Evolutionary conservation across 92 coral and sea anemone species (phyloP).

Genomic region (Phenganax stokvisi): DNA sequence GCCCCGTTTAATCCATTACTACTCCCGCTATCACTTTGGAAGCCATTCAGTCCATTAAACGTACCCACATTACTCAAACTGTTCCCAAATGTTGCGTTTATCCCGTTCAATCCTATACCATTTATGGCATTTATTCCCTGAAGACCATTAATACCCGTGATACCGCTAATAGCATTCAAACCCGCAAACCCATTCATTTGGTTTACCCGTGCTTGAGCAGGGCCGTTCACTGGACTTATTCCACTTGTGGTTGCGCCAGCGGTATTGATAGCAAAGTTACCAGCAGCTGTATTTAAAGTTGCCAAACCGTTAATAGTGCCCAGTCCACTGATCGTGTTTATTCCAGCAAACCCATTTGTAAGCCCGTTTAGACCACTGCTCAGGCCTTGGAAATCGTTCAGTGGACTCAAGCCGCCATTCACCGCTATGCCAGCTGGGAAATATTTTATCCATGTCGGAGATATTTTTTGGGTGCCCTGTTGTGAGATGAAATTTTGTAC

Average conservation of each 20-base stretch:
- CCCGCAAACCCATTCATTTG: conserved; percentile 71
- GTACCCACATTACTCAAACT: conserved; percentile 65
- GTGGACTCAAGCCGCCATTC: conserved; percentile 72
- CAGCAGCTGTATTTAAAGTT: conserved; percentile 34
- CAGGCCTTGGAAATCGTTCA: conserved; percentile 60
- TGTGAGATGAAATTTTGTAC: conserved; percentile 21
- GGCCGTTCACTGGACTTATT: conserved; percentile 44
- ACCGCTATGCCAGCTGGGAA: conserved; percentile 90
- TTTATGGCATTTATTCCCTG: conserved; percentile 83
- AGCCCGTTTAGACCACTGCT: conserved; percentile 55
- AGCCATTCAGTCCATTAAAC: conserved; percentile 57
- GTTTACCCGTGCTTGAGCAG: conserved; percentile 61
- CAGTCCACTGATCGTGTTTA: conserved; percentile 78
- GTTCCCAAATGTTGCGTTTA: conserved; percentile 40
- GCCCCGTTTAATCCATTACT: conserved; percentile 60
- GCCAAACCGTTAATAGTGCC: conserved; percentile 73
- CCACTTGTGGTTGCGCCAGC: conserved; percentile 44
- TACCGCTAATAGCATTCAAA: conserved; percentile 68
- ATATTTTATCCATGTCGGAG: conserved; percentile 99
- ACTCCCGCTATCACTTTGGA: conserved; percentile 58
- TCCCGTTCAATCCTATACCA: conserved; percentile 49
- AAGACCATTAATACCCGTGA: conserved; percentile 70
- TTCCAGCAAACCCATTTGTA: conserved; percentile 69
- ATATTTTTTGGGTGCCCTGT: conserved; percentile 85
- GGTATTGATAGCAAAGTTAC: conserved; percentile 35